Conservation (phyloP, 2,113 vertebrate species). For the Pituophis catenifer region DNA sequence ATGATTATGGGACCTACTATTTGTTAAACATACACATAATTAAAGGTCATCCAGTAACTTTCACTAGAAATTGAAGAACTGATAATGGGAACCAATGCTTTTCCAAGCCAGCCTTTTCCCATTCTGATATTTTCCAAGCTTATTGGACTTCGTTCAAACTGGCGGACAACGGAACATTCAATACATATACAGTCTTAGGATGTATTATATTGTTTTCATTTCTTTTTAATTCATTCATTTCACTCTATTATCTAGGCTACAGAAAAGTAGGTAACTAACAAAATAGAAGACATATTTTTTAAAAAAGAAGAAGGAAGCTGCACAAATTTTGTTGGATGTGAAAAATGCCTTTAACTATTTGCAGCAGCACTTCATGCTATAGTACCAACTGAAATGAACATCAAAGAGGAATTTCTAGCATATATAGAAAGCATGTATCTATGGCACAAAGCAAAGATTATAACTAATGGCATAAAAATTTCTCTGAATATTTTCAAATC, state of each 20-base stretch:
- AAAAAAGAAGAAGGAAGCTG: neutral
- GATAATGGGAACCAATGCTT: neutral
- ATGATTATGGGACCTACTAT: neutral
- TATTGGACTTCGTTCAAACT: neutral
- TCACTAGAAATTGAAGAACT: neutral
- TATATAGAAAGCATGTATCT: neutral
- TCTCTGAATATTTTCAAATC: neutral
- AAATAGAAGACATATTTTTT: neutral
- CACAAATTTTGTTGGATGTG: neutral
- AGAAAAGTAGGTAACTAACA: neutral
- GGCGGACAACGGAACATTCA: neutral
- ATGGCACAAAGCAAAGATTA: neutral
- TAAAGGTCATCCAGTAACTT: neutral
- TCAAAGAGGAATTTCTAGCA: neutral
- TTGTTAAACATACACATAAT: neutral
- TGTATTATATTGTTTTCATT: neutral
- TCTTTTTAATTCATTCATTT: neutral
- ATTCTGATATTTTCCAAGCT: neutral
- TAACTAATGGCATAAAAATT: neutral
- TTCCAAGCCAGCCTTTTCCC: neutral
- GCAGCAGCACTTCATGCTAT: neutral
- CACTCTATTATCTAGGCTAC: neutral
- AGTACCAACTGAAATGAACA: neutral
- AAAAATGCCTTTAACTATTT: neutral
- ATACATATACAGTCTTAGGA: neutral